These are phyloP conservation scores for Hyposmocoma kahamanoa DNA, from an alignment of 1,140 invertebrate genomes.

Conservation along the genomic window DNA sequence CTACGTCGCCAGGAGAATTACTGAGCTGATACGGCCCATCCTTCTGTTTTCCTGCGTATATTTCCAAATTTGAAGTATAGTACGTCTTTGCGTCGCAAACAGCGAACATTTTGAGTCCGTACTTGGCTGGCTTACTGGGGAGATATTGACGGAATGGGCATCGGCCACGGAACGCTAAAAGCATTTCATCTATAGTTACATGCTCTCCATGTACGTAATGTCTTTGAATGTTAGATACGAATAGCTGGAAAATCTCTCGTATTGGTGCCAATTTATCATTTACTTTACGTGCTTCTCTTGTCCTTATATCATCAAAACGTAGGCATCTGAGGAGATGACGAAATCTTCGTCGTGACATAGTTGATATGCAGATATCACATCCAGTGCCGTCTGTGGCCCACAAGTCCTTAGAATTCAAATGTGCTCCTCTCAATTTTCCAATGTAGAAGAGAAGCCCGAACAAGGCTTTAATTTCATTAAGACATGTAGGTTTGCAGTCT, in stretches of 20 bases:
- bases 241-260: not conserved
- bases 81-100: slow-evolving; percentile 27
- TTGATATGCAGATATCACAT: slow-evolving; percentile 15
- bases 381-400: slow-evolving; percentile 25
- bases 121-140: slow-evolving; percentile 56
- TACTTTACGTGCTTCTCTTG: not conserved
- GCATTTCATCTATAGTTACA: slow-evolving; percentile 39
- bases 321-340: slow-evolving; percentile 9
- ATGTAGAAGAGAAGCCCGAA: slow-evolving; percentile 18
- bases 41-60: slow-evolving; percentile 40
- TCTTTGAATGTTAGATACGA: slow-evolving; percentile 8
- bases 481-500: not conserved
- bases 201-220: slow-evolving; percentile 15
- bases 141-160: slow-evolving; percentile 50
- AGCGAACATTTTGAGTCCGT: slow-evolving; percentile 57
- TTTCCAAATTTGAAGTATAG: slow-evolving; percentile 40
- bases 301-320: slow-evolving; percentile 9
- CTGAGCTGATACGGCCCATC: slow-evolving; percentile 26
- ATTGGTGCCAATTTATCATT: slow-evolving; percentile 2
- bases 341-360: slow-evolving; percentile 8
- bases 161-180: slow-evolving; percentile 35
- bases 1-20: slow-evolving; percentile 23
- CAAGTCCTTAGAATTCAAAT: slow-evolving; percentile 30
- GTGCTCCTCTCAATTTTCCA: slow-evolving; percentile 24
- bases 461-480: slow-evolving; percentile 8